These are phyloP conservation scores for Porphyrio hochstetteri DNA, from an alignment of 2,113 vertebrate species.

Conservation along the genomic window DNA sequence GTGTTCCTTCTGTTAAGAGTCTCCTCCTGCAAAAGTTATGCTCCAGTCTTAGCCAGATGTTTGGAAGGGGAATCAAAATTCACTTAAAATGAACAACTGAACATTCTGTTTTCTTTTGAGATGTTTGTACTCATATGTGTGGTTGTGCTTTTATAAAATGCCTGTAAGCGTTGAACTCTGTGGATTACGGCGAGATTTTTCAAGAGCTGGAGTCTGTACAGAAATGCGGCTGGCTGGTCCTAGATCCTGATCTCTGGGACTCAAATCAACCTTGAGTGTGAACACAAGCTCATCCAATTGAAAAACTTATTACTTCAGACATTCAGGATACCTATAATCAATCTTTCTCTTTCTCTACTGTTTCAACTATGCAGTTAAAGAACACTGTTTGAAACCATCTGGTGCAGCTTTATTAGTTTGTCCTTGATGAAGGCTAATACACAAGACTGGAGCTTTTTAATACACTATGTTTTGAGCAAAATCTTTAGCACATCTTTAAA, in stretches of 20 bases:
- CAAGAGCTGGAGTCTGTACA: neutral
- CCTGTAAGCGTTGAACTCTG: conserved; percentile 25
- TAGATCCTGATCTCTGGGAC: neutral
- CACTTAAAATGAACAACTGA: conserved; percentile 42
- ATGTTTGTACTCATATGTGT: neutral
- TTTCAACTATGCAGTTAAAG: conserved; percentile 76
- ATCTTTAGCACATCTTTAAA: conserved; percentile 33
- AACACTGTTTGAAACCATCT: conserved; percentile 25
- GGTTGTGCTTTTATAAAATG: conserved; percentile 45
- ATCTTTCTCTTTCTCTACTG: conserved; percentile 20
- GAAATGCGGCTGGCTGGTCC: neutral
- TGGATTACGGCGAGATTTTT: conserved; percentile 27
- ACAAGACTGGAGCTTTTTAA: conserved; percentile 48
- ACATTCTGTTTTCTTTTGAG: conserved; percentile 26
- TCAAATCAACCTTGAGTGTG: neutral
- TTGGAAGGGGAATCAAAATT: conserved; percentile 21
- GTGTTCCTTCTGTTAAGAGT: neutral
- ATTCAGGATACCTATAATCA: conserved; percentile 32
- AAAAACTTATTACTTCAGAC: conserved; percentile 11
- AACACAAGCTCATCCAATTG: neutral
- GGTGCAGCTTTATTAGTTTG: conserved; percentile 2
- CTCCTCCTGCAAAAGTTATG: conserved; percentile 1
- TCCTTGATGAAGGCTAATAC: conserved; percentile 11
- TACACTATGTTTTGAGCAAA: conserved; percentile 46
- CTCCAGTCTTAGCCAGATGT: conserved; percentile 16